These are phyloP conservation scores for Octopus sinensis DNA, from an alignment of 1,140 invertebrate genomes.

Conservation along the genomic window DNA sequence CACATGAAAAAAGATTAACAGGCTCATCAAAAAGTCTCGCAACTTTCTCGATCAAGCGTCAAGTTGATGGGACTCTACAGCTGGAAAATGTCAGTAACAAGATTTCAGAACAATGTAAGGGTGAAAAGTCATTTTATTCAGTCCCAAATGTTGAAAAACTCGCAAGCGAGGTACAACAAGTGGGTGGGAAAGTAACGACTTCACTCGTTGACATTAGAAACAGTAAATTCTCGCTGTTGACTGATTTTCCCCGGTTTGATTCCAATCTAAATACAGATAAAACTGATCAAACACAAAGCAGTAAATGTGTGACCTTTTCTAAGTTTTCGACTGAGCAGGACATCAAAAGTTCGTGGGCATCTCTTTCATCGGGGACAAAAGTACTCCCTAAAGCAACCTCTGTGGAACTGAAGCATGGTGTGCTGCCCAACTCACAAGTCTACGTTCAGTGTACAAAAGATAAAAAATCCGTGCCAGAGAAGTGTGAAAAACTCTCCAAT, in stretches of 20 bases:
- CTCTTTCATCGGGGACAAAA: not conserved
- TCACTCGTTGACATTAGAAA: not conserved
- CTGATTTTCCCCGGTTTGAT: not conserved
- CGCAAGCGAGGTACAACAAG: not conserved
- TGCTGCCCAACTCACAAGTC: not conserved
- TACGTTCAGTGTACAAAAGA: not conserved
- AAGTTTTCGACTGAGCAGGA: not conserved
- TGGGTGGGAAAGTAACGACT: not conserved
- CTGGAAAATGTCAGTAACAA: not conserved
- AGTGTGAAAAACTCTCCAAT: slow-evolving; percentile 4
- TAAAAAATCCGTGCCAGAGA: slow-evolving; percentile 1
- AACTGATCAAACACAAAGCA: not conserved
- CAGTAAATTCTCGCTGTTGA: not conserved
- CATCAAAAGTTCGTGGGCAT: not conserved
- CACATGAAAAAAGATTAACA: not conserved
- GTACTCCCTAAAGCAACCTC: not conserved
- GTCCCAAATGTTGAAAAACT: slow-evolving; percentile 1
- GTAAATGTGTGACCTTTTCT: not conserved
- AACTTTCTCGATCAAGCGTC: not conserved
- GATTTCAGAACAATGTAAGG: not conserved
- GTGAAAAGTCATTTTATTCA: not conserved
- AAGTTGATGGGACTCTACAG: not conserved
- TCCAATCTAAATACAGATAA: not conserved
- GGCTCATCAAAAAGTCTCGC: not conserved
- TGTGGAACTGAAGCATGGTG: slow-evolving; percentile 6